phyloP scores from a whole-genome alignment of 1,140 invertebrate genomes.

The Teleopsis dalmanni region DNA sequence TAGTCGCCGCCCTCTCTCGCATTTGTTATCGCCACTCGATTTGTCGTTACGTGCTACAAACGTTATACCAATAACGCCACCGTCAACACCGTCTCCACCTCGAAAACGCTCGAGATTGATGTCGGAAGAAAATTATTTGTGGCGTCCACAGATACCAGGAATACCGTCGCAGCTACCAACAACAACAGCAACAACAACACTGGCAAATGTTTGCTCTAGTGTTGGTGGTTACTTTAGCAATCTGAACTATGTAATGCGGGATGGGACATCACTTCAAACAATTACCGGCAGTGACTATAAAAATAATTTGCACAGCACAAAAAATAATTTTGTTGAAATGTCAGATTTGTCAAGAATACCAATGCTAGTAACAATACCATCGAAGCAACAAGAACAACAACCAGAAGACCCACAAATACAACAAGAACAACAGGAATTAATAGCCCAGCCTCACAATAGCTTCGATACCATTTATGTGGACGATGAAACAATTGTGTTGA shows the following conservation, averaged over 20 bases:
- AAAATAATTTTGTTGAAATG: slow-evolving; percentile 37
- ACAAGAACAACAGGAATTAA: background rate
- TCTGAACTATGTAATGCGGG: slow-evolving; percentile 1
- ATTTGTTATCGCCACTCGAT: slow-evolving; percentile 49
- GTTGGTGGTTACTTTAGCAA: slow-evolving; percentile 1
- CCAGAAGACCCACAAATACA: background rate
- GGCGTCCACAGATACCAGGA: slow-evolving; percentile 43
- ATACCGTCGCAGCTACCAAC: slow-evolving; percentile 12
- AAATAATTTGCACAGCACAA: slow-evolving; percentile 47
- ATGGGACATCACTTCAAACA: background rate
- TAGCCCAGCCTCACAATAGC: slow-evolving; percentile 3
- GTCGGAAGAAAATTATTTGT: slow-evolving; percentile 44
- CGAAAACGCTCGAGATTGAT: slow-evolving; percentile 47
- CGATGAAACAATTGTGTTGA: slow-evolving; percentile 42
- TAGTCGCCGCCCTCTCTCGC: slow-evolving; percentile 25
- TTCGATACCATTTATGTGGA: slow-evolving; percentile 24
- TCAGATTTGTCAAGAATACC: slow-evolving; percentile 36
- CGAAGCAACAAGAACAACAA: background rate
- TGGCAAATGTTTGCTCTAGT: background rate
- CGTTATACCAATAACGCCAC: slow-evolving; percentile 51
- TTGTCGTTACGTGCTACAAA: slow-evolving; percentile 47
- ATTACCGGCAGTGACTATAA: slow-evolving; percentile 17
- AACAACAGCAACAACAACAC: slow-evolving; percentile 18
- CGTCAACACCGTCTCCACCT: slow-evolving; percentile 52
- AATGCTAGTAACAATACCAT: background rate